Percentiles rank a stretch among this genome's conserved stretches.
Evolutionary conservation across 1,140 invertebrate genomes (phyloP).

Genomic region (Magallana ariakensis): DNA sequence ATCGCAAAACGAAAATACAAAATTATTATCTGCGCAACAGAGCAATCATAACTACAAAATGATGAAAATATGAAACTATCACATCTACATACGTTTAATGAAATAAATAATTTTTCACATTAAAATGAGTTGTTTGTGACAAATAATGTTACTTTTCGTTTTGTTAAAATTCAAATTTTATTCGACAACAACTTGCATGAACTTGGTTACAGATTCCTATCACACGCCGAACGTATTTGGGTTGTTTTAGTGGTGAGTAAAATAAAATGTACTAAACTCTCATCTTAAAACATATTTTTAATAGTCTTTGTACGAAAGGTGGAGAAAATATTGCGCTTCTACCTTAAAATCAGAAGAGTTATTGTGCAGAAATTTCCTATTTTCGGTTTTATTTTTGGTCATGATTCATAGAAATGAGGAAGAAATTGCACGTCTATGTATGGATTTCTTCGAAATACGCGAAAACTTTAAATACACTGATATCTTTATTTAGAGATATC

Average conservation of each 20-base stretch:
- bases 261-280: no score
- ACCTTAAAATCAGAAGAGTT: background rate
- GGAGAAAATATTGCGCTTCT: no score
- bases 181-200: conserved; percentile 4
- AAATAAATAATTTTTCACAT: background rate
- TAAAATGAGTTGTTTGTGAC: background rate
- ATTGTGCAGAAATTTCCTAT: background rate
- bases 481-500: no score
- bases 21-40: no score
- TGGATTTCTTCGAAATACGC: no score
- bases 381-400: background rate
- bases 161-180: background rate
- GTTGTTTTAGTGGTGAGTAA: background rate
- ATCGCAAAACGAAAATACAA: background rate
- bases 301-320: no score
- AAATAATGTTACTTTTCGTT: background rate
- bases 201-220: conserved; percentile 33
- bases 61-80: no score
- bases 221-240: background rate
- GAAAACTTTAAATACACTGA: no score
- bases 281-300: no score
- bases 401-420: background rate
- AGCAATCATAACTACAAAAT: no score
- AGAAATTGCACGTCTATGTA: no score
- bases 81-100: no score